A percentile compares a stretch with the other conserved stretches of the same genome.
Evolutionary conservation across 2,888 invertebrate genomes (phyloP).

Genomic region (Brachyptera putata): DNA sequence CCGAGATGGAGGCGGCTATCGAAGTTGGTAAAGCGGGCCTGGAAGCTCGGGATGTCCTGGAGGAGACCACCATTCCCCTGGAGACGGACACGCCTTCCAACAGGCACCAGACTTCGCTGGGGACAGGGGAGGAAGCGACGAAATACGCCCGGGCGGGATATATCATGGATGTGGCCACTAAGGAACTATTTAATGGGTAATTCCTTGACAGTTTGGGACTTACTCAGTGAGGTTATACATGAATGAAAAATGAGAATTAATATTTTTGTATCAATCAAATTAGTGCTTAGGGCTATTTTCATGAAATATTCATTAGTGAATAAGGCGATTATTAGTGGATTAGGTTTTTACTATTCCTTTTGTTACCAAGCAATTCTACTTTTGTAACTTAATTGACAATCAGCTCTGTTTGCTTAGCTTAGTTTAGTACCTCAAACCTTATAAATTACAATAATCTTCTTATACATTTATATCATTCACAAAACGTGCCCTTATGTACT

Average conservation of each 20-base stretch:
- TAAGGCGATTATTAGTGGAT: no score
- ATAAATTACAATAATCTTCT: no score
- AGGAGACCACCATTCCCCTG: constrained; percentile 42
- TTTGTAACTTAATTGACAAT: no score
- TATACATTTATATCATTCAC: no score
- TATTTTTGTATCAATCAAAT: neutral
- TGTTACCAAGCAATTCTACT: no score
- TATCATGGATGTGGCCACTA: constrained; percentile 65
- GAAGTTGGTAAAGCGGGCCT: constrained; percentile 56
- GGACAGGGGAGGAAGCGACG: constrained; percentile 57
- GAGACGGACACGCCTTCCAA: constrained; percentile 34
- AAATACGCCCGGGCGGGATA: constrained; percentile 62
- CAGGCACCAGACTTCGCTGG: constrained; percentile 66
- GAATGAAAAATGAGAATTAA: neutral
- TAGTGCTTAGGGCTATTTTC: no score
- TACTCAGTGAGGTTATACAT: no score
- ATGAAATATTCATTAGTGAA: no score
- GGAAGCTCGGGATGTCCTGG: constrained; percentile 51
- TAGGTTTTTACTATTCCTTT: no score
- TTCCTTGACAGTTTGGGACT: constrained; percentile 42
- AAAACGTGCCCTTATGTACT: no score
- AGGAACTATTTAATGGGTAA: constrained; percentile 52
- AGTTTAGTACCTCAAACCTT: no score
- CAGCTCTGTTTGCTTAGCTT: no score
- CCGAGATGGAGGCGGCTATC: constrained; percentile 51